phyloP scores from a whole-genome alignment of 2,797 vertebrate species.

The Emydoidea blandingii region DNA sequence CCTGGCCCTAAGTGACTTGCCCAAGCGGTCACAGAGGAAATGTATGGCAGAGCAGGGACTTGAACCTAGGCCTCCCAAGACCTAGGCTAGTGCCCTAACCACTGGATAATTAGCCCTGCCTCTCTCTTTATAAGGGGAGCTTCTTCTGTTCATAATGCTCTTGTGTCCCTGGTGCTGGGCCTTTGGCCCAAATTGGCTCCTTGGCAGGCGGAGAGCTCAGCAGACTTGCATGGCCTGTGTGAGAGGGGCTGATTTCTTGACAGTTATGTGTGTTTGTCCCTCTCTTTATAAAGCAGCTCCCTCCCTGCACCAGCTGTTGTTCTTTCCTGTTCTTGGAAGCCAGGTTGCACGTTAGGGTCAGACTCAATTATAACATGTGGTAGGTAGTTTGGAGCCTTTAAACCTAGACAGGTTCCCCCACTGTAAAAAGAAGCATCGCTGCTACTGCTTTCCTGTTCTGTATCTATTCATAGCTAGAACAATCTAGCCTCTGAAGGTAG shows the following conservation, averaged over 20 bases:
- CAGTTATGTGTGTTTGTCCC: background rate
- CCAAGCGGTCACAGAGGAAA: background rate
- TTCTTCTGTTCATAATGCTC: background rate
- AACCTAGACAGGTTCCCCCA: background rate
- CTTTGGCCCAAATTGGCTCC: background rate
- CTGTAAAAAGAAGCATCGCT: background rate
- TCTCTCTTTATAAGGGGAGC: background rate
- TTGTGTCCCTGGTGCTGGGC: accelerated
- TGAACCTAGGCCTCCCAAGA: background rate
- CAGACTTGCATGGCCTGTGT: background rate
- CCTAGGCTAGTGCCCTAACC: background rate
- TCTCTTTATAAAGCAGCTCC: background rate
- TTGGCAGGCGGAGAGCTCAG: background rate
- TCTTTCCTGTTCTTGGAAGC: background rate
- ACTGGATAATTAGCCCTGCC: background rate
- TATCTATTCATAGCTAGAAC: background rate
- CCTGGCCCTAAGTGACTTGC: background rate
- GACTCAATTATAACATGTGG: background rate
- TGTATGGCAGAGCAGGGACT: background rate
- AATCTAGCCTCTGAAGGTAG: background rate
- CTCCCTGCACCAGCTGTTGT: background rate
- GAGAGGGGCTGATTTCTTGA: background rate
- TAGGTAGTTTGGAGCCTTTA: background rate
- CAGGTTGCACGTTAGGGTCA: background rate
- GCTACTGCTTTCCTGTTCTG: no score